Evolutionary conservation across 2,888 invertebrate genomes (phyloP).

Genomic region (Lypha dubia): DNA sequence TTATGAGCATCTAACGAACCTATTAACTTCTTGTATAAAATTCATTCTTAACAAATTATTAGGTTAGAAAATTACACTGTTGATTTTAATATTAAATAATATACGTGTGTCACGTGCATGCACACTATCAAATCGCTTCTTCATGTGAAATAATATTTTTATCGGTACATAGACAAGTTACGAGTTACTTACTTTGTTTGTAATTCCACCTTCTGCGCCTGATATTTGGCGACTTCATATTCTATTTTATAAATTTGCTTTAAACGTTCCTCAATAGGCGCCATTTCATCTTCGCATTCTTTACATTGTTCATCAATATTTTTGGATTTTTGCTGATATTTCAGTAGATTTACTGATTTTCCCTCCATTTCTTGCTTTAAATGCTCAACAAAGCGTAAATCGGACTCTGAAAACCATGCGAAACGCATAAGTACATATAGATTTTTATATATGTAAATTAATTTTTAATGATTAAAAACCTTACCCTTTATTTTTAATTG

Average conservation of each 20-base stretch:
- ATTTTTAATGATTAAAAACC: slow-evolving; percentile 43
- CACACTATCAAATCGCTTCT: too few relatives aligned
- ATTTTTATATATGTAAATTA: background rate
- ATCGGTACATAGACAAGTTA: background rate
- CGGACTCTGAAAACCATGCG: slow-evolving; percentile 82
- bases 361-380: slow-evolving; percentile 86
- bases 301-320: slow-evolving; percentile 86
- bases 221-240: slow-evolving; percentile 84
- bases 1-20: too few relatives aligned
- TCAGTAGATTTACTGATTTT: slow-evolving; percentile 85
- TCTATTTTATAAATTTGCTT: slow-evolving; percentile 84
- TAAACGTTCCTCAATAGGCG: slow-evolving; percentile 85
- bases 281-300: slow-evolving; percentile 85
- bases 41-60: too few relatives aligned
- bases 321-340: slow-evolving; percentile 86
- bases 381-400: slow-evolving; percentile 84
- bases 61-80: too few relatives aligned
- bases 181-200: slow-evolving; percentile 84
- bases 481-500: slow-evolving; percentile 85
- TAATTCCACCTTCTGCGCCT: slow-evolving; percentile 85
- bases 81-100: too few relatives aligned
- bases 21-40: too few relatives aligned
- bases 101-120: too few relatives aligned
- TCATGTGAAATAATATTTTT: too few relatives aligned
- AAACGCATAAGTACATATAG: background rate